phyloP scores from a whole-genome alignment of 2,113 vertebrate species.

The Ursus arctos region DNA sequence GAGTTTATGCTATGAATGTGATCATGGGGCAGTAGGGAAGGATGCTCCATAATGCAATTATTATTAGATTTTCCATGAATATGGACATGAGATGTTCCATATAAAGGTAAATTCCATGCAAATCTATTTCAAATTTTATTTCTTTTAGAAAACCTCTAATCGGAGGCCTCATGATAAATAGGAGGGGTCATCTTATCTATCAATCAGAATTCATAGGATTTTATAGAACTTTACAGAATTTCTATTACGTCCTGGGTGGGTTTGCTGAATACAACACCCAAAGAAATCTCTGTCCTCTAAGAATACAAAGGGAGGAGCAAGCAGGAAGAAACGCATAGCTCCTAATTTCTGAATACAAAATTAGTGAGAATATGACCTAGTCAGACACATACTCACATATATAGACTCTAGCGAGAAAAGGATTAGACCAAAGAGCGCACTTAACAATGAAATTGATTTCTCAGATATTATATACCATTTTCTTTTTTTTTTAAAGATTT shows the following conservation, averaged over 20 bases:
- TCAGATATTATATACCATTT: not conserved
- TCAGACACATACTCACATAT: not conserved
- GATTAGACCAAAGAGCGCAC: not conserved
- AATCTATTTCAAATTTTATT: constrained; percentile 14
- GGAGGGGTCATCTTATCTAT: not conserved
- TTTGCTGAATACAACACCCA: not conserved
- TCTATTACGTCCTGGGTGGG: not conserved
- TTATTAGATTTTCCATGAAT: not conserved
- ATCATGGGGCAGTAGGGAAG: not conserved
- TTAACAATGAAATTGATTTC: not conserved
- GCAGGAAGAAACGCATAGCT: not conserved
- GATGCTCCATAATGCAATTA: not conserved
- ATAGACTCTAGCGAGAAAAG: not conserved
- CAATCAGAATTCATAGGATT: not conserved
- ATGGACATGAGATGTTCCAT: not conserved
- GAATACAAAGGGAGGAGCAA: not conserved
- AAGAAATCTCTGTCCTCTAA: not conserved
- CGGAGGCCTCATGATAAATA: not conserved
- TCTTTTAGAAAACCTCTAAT: not conserved
- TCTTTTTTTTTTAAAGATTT: not conserved
- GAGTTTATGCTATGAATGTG: not conserved
- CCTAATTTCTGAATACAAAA: not conserved
- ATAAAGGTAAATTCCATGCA: not conserved
- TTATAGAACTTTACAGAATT: not conserved
- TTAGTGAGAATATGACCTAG: not conserved